Conservation (phyloP, 2,888 invertebrate species). For the Dorcus parallelipipedus region DNA sequence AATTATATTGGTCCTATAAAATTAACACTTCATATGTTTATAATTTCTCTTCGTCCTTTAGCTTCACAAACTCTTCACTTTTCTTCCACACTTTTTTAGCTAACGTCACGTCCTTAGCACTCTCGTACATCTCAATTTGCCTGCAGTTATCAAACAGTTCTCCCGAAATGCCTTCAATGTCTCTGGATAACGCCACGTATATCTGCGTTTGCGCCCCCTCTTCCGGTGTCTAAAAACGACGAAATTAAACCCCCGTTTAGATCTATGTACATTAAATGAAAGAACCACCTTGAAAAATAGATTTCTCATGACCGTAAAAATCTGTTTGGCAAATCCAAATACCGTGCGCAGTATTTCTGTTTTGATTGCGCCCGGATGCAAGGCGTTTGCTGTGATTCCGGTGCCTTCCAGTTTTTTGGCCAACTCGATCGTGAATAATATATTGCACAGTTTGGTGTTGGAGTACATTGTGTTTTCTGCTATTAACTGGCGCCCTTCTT, state of each 20-base stretch:
- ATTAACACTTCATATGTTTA: not conserved
- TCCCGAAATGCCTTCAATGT: conserved; percentile 66
- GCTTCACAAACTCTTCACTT: conserved; percentile 59
- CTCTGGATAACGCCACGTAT: conserved; percentile 72
- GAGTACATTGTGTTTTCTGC: not conserved
- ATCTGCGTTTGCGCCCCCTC: conserved; percentile 63
- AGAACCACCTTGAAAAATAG: not conserved
- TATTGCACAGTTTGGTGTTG: conserved; percentile 33
- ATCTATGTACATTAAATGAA: not conserved
- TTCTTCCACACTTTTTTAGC: conserved; percentile 81
- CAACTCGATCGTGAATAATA: conserved; percentile 31
- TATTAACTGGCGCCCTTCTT: not conserved
- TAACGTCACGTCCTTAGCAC: conserved; percentile 61
- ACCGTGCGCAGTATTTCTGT: conserved; percentile 6
- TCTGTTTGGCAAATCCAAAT: not conserved
- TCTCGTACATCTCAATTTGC: conserved; percentile 56
- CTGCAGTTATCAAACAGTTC: conserved; percentile 79
- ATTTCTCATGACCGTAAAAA: not conserved
- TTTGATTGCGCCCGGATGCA: conserved; percentile 35
- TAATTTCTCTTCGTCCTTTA: conserved; percentile 5
- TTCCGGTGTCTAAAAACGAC: not conserved
- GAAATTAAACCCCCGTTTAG: not conserved
- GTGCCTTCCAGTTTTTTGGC: conserved; percentile 27
- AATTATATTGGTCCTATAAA: no score
- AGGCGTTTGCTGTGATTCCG: conserved; percentile 28